Base-by-base conservation (phyloP, 2,888 invertebrate genomes). In the Agrochola litura region DNA sequence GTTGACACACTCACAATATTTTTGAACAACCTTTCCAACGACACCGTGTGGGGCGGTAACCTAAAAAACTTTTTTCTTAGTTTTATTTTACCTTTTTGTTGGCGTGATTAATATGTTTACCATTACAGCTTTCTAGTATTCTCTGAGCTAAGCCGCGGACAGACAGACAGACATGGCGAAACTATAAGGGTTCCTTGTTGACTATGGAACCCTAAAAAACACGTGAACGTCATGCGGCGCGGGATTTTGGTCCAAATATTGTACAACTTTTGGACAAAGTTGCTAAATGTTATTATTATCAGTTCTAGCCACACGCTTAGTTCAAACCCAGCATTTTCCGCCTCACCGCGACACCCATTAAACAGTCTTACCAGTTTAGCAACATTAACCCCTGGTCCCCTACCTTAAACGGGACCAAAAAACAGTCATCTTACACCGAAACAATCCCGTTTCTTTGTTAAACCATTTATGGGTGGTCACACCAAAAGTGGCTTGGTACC, bases 401-500 rank as follows among this genome's bases (percentile, higher is more conserved):
- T 30, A 41, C 77, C 81, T 68, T 73, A 74, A 76, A 46, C 64
- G 65, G 76, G 52, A 75, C 66, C 65, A 82, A 79, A 76, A 83
- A 73, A 78, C 69, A 66, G 63, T 77, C 82, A 80, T 76, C 73
- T 80, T 81, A 85, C 79, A 83, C 78, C 66, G 64, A 76, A 84
- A 87, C 87, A 86, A 82, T 82, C 72, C 73, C 84, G 66, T 71
- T 81, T 76, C 85, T 80, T 72, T 87, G 84, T 86, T 79, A 65
- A 67, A 76, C 83, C 85, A 54, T 85, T 82, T 85, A 85, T 85
- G 86, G 87, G 78, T 80, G 79, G 79, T 84, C 81, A 81, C 77
- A 79, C 88, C 86, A 87, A 89, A 86, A 80, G 70, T 80, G 82
- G 84, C 73, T 68, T 54, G 81, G 82, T 83, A 82, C 86, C 92